These are phyloP conservation scores for Netelia inedita DNA, from an alignment of 2,888 invertebrate genomes.

Conservation along the genomic window DNA sequence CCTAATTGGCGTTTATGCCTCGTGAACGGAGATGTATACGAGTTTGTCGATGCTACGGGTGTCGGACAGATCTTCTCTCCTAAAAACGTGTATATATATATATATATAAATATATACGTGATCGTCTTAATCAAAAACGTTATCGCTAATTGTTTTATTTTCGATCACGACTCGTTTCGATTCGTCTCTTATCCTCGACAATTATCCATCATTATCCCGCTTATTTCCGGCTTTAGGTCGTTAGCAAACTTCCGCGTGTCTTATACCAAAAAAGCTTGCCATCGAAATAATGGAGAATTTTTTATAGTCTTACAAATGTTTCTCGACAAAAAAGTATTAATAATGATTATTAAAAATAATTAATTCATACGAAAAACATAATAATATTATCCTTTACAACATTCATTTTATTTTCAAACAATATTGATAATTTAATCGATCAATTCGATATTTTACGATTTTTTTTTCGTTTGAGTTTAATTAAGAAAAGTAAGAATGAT, in stretches of 20 bases:
- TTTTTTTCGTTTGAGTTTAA: not conserved
- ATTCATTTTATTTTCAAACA: too few species aligned
- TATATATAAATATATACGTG: not conserved
- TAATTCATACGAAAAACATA: not conserved
- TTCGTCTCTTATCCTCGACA: conserved; percentile 45
- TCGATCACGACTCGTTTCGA: conserved; percentile 48
- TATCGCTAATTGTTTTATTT: conserved; percentile 34
- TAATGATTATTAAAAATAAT: not conserved
- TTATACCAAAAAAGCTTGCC: not conserved
- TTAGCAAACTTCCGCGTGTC: conserved; percentile 30
- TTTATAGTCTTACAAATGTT: too few species aligned
- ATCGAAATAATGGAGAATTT: not conserved
- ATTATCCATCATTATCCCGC: conserved; percentile 69
- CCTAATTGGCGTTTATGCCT: conserved; percentile 72
- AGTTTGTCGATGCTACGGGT: conserved; percentile 38
- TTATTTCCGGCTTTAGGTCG: conserved; percentile 46
- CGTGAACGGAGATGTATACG: conserved; percentile 54
- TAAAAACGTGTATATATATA: not conserved
- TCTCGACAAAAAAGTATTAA: too few species aligned
- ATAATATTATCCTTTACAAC: too few species aligned
- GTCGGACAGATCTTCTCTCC: conserved; percentile 20
- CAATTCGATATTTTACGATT: too few species aligned
- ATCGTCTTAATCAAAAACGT: conserved; percentile 6
- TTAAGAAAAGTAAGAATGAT: not conserved
- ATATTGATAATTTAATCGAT: too few species aligned